phyloP scores from a whole-genome alignment of 1,140 invertebrate species.

The Dolichoris vasculosae region DNA sequence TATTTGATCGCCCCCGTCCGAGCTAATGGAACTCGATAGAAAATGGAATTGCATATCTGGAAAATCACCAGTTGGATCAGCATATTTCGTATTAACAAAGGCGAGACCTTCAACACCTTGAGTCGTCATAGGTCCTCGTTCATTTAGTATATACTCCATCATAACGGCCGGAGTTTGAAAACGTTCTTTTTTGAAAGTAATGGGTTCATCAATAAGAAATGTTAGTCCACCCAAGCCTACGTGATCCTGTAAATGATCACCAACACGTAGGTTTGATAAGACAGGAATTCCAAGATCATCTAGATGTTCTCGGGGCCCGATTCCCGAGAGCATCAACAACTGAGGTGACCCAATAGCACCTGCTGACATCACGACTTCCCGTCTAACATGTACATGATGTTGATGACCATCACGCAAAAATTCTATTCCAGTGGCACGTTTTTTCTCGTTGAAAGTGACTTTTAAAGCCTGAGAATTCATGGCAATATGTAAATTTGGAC shows the following conservation, averaged over 20 bases:
- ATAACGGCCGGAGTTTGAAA: conserved; percentile 86
- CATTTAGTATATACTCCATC: conserved; percentile 87
- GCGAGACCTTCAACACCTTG: conserved; percentile 88
- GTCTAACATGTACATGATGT: conserved; percentile 80
- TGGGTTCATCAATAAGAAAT: conserved; percentile 85
- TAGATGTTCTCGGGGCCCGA: conserved; percentile 88
- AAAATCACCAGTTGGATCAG: conserved; percentile 82
- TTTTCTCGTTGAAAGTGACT: conserved; percentile 81
- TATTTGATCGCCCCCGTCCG: conserved; percentile 85
- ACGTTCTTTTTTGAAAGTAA: conserved; percentile 85
- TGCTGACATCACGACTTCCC: conserved; percentile 87
- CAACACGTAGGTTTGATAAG: conserved; percentile 84
- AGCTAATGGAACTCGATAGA: conserved; percentile 86
- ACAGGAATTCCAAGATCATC: conserved; percentile 84
- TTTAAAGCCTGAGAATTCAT: conserved; percentile 85
- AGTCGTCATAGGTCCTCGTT: conserved; percentile 85
- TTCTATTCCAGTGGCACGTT: conserved; percentile 85
- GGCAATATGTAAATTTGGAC: conserved; percentile 88
- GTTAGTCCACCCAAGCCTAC: conserved; percentile 88
- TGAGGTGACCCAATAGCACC: conserved; percentile 89
- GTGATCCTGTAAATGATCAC: conserved; percentile 89
- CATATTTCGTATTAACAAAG: conserved; percentile 89
- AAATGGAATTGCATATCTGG: conserved; percentile 93
- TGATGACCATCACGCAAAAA: conserved; percentile 80
- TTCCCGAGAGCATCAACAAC: conserved; percentile 91